These are phyloP conservation scores for Andrena praecox DNA, from an alignment of 2,888 invertebrate genomes.

Conservation along the genomic window DNA sequence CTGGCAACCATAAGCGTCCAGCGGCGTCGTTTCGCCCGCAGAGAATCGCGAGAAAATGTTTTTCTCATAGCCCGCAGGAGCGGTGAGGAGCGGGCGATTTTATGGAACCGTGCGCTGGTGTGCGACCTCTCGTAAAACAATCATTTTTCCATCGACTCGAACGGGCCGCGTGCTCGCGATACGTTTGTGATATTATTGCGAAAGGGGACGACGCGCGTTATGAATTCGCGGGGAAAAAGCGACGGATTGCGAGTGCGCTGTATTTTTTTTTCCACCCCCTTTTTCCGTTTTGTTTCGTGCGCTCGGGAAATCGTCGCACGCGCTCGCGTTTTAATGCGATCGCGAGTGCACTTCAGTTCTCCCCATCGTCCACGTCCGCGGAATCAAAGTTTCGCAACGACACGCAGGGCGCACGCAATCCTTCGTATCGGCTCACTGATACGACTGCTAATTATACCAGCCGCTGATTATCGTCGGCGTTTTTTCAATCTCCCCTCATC, in stretches of 20 bases:
- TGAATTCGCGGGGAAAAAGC: conserved; percentile 44
- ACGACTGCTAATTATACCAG: not conserved
- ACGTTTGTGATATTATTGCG: conserved; percentile 61
- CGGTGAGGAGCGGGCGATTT: conserved; percentile 20
- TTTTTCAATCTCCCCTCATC: not conserved
- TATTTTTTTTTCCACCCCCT: not conserved
- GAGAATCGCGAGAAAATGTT: conserved; percentile 61
- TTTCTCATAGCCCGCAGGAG: conserved; percentile 46
- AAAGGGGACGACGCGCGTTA: conserved; percentile 47
- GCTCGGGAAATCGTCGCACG: conserved; percentile 1
- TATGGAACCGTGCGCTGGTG: conserved; percentile 38
- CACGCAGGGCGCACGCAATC: not conserved
- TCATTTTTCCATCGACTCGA: conserved; percentile 67
- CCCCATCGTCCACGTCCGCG: not conserved
- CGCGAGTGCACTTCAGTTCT: conserved; percentile 19
- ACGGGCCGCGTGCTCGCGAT: conserved; percentile 45
- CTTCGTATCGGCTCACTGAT: conserved; percentile 4
- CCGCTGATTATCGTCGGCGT: not conserved
- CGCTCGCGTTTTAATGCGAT: conserved; percentile 24
- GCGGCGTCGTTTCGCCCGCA: conserved; percentile 35
- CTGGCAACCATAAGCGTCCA: conserved; percentile 18
- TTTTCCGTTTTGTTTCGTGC: not conserved
- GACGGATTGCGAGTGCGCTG: conserved; percentile 1
- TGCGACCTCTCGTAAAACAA: conserved; percentile 67
- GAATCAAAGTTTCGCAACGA: conserved; percentile 1